These are phyloP conservation scores for Myotis daubentonii DNA, from an alignment of 2,797 vertebrate species.

Conservation along the genomic window DNA sequence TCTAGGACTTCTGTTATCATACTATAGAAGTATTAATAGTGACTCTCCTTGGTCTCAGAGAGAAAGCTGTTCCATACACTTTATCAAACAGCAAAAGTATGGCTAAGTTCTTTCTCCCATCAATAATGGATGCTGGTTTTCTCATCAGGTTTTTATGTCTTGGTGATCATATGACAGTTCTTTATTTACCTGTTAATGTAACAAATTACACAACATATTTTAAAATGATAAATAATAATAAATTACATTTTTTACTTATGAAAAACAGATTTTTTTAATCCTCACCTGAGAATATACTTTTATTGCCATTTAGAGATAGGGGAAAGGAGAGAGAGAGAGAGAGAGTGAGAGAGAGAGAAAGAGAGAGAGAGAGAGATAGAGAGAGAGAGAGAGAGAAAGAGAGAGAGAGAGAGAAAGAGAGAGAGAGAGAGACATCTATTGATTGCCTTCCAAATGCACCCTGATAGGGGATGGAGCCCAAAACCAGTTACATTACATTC, in stretches of 20 bases:
- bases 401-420: too few relatives aligned
- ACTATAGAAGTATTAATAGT: not conserved
- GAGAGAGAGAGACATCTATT: not conserved
- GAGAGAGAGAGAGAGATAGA: too few relatives aligned
- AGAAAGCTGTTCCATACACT: not conserved
- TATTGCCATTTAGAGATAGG: not conserved
- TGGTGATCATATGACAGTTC: not conserved
- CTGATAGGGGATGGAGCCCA: not conserved
- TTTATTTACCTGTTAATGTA: not conserved
- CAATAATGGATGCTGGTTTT: not conserved
- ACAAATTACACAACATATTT: not conserved
- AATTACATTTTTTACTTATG: not conserved
- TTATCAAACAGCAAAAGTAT: not conserved
- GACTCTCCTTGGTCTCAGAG: not conserved
- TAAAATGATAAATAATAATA: not conserved
- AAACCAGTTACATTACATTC: too few relatives aligned
- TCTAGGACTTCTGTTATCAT: not conserved
- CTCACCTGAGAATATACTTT: not conserved
- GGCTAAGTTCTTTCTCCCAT: not conserved
- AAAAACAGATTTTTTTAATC: not conserved
- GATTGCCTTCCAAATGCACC: not conserved
- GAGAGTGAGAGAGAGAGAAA: not conserved
- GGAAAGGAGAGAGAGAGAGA: not conserved
- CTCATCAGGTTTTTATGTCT: not conserved
- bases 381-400: too few relatives aligned